These are phyloP conservation scores for Leptopterna dolabrata DNA, from an alignment of 2,888 invertebrate genomes.

Conservation along the genomic window DNA sequence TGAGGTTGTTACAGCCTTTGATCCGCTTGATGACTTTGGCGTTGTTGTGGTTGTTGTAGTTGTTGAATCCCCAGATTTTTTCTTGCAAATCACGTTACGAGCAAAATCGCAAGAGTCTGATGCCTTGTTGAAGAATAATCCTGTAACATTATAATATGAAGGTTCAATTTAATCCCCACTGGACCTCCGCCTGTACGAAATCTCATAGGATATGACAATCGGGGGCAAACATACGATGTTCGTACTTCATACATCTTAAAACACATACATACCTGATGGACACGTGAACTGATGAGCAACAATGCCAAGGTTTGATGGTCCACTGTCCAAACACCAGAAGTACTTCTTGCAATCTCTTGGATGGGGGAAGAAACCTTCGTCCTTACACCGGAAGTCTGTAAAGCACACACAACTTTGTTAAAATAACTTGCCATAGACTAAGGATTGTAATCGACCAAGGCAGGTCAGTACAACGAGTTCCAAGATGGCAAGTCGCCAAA, in stretches of 20 bases:
- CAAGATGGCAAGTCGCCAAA: no score
- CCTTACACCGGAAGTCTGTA: constrained; percentile 88
- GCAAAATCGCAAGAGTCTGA: constrained; percentile 94
- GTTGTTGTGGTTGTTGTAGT: constrained; percentile 69
- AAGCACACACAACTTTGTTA: constrained; percentile 53
- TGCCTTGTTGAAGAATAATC: constrained; percentile 89
- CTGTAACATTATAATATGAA: no score
- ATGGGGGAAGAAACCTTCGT: constrained; percentile 93
- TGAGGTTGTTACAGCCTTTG: constrained; percentile 65
- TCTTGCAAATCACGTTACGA: constrained; percentile 86
- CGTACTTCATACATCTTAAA: no score
- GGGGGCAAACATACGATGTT: no score
- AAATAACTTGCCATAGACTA: no score
- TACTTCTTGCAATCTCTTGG: constrained; percentile 94
- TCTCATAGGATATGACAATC: no score
- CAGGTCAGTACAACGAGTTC: no score
- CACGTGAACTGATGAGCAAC: constrained; percentile 94
- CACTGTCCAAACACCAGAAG: constrained; percentile 93
- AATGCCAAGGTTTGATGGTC: constrained; percentile 88
- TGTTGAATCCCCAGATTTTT: constrained; percentile 69
- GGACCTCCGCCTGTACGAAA: no score
- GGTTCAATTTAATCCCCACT: no score
- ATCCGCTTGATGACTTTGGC: constrained; percentile 68
- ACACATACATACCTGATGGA: constrained; percentile 77
- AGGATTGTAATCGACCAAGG: no score